Conservation (phyloP, 2,888 invertebrate genomes). For the Tortrix viridana region DNA sequence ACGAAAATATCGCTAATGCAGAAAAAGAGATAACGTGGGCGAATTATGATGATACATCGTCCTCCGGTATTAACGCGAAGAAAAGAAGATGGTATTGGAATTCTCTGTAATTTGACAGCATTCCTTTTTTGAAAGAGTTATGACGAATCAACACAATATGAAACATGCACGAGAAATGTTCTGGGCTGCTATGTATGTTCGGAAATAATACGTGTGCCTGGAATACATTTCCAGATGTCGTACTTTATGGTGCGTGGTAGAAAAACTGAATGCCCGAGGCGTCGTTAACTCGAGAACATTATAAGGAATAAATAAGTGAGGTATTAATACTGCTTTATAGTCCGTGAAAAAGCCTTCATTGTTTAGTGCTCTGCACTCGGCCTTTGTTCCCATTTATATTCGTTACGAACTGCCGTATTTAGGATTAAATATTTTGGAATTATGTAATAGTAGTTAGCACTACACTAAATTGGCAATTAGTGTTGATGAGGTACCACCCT, state of each 20-base stretch:
- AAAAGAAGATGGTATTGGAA: constrained; percentile 31
- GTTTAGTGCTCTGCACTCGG: constrained; percentile 60
- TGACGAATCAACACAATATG: constrained; percentile 48
- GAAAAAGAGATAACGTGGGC: constrained; percentile 49
- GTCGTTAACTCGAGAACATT: constrained; percentile 82
- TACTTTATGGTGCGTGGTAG: constrained; percentile 77
- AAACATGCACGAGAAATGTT: constrained; percentile 57
- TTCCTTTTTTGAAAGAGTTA: constrained; percentile 41
- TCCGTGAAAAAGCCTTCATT: constrained; percentile 79
- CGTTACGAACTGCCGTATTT: constrained; percentile 52
- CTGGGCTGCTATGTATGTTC: constrained; percentile 61
- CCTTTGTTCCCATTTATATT: constrained; percentile 60
- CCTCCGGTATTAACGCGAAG: constrained; percentile 34
- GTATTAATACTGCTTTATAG: constrained; percentile 80
- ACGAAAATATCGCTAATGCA: constrained; percentile 54
- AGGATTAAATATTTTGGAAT: constrained; percentile 52
- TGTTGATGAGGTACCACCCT: no score
- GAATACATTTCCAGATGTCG: constrained; percentile 70
- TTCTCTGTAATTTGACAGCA: constrained; percentile 38
- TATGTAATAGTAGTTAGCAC: not conserved
- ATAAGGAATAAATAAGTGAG: constrained; percentile 79
- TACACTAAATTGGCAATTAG: not conserved
- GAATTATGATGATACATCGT: constrained; percentile 39
- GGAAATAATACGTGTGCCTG: constrained; percentile 59
- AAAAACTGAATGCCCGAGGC: constrained; percentile 74